Conservation (phyloP, 2,888 invertebrate species). For the Lepidocyrtoides sp. region DNA sequence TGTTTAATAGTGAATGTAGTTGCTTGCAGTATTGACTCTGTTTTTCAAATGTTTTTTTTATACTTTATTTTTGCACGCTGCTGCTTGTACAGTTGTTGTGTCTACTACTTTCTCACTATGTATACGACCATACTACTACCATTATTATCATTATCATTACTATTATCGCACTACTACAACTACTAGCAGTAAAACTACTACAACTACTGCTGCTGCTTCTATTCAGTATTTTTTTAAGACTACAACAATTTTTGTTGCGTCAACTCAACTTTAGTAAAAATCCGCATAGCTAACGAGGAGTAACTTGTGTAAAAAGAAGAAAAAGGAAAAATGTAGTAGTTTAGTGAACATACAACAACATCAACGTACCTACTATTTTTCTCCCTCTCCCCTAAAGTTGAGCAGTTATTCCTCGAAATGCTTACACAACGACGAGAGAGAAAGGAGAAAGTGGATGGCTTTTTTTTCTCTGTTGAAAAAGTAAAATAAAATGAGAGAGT, state of each 20-base stretch:
- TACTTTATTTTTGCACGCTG: conserved; percentile 31
- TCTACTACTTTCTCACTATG: conserved; percentile 2
- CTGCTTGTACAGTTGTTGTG: conserved; percentile 25
- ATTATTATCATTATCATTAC: conserved; percentile 26
- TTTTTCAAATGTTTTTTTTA: not conserved
- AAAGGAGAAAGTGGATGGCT: conserved; percentile 48
- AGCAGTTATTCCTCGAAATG: conserved; percentile 55
- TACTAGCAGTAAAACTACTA: not conserved
- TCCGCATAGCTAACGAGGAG: conserved; percentile 79
- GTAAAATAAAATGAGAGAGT: conserved; percentile 10
- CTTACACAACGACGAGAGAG: conserved; percentile 25
- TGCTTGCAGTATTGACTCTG: conserved; percentile 27
- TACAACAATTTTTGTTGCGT: conserved; percentile 78
- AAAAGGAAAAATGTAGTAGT: conserved; percentile 30
- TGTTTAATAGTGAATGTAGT: conserved; percentile 1
- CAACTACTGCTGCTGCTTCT: too few species aligned
- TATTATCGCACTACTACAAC: conserved; percentile 27
- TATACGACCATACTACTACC: conserved; percentile 32
- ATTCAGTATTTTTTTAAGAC: conserved; percentile 41
- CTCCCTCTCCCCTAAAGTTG: conserved; percentile 26
- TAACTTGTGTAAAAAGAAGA: conserved; percentile 12
- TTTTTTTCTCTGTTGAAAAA: conserved; percentile 42
- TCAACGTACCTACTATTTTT: conserved; percentile 73
- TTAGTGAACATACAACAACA: conserved; percentile 59
- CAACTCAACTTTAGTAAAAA: conserved; percentile 78